Base-by-base conservation (phyloP, 2,113 vertebrate species). In the Urocitellus parryii region DNA sequence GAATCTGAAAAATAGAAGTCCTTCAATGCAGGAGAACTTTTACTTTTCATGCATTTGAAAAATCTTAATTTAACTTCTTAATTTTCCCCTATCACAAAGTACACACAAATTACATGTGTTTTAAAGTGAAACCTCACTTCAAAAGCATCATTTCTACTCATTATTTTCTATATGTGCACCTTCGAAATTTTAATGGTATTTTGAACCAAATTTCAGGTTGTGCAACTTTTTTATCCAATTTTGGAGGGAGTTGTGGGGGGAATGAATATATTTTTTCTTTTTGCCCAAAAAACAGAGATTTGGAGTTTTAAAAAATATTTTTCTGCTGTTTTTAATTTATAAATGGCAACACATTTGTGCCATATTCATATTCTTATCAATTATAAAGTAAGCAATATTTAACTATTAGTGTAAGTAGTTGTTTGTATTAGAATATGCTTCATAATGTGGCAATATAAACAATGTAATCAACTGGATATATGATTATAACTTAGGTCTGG, bases 121-220 rank as follows among this genome's bases (percentile, higher is more conserved):
- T 93, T 80, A 68, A 96, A 81, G 3, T 63, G 90, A 95, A 80
- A 2, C 34, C 16, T 82, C 32, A 53, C 4, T 77, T 94, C 86
- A 72, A 89, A 82, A 16, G 67, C 20, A 8, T 39, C 39, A 76
- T 93, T 80, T 93, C 45, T 34, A 88, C 42, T 87, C 81, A 61
- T 32, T 29, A 5, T 24, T 70, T 91, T 73, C 56, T 51, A 65
- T 48, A 13, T 67, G 14, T 12, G 9, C 48, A 67, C 74, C 13
- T 94, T 92, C 42, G 95, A 83, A 83, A 9, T 67, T 32, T 87
- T 58, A 72, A 61, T n/a, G 56, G 78, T 88, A 34, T 83, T 95
- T 86, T 96, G 39, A 91, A 79, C 39, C 20, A 82, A 12, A 86
- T 88, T 83, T 94, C n/a, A 93, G 22, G 1, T 34, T 85, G 10